Conservation (phyloP, 2,113 vertebrate genomes). For the Calidris pygmaea region DNA sequence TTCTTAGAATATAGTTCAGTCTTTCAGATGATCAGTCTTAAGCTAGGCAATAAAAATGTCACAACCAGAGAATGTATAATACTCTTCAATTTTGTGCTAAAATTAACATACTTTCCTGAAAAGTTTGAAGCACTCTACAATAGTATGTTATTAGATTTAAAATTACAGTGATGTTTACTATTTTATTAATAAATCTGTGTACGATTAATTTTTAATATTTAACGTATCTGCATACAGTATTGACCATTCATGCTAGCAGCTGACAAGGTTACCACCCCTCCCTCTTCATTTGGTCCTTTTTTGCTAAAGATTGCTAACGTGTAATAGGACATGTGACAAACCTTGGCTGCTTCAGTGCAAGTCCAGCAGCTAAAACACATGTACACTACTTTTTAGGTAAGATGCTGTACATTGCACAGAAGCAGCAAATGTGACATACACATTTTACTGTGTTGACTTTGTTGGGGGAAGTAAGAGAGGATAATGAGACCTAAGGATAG, state of each 20-base stretch:
- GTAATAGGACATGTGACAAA: fast-evolving
- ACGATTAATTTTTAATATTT: background rate
- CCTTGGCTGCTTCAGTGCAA: background rate
- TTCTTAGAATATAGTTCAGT: fast-evolving
- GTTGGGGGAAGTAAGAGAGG: too few relatives aligned
- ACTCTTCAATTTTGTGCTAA: background rate
- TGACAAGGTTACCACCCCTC: background rate
- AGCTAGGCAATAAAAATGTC: background rate
- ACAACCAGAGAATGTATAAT: background rate
- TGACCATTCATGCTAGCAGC: background rate
- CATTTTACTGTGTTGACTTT: too few relatives aligned
- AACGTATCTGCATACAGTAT: background rate
- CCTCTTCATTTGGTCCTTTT: background rate
- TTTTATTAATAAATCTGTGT: background rate
- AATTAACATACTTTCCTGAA: background rate
- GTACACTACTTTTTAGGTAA: background rate
- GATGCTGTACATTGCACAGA: background rate
- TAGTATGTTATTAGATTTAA: background rate
- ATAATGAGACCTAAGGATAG: too few relatives aligned
- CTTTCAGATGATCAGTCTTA: background rate
- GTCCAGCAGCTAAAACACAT: background rate
- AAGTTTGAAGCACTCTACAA: background rate
- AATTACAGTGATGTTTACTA: background rate
- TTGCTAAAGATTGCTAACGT: background rate
- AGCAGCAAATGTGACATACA: too few relatives aligned